Base-by-base conservation (phyloP, 1,140 invertebrate species). In the Leptonema lineaticorne region DNA sequence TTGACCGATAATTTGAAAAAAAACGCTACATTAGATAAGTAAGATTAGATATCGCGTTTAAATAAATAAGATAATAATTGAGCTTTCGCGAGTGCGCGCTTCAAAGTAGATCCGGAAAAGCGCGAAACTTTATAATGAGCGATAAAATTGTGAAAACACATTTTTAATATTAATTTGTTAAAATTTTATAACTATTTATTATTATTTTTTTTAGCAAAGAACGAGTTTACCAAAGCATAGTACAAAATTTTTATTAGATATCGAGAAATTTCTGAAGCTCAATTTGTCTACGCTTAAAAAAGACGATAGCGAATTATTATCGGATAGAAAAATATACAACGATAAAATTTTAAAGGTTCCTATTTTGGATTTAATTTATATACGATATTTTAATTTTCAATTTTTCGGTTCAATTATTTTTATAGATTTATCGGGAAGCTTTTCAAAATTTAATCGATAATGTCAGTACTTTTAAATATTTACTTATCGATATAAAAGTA, bases 371-470 rank as follows among this genome's bases (percentile, higher is more conserved):
- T 5, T 48, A 63, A 45, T 45, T 26, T 45, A 2, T 46, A 8
- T 46, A 45, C 28, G 20, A 14, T 45, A 26, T 26, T 2, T 27
- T 29, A 0, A 18, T 50, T 26, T 50, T 18, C 29, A 37, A 26
- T 29, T 41, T 28, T 46, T 28, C 6, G 9, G 1, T 26, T 53
- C 5, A 26, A 26, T 26, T 24, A 22, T 50, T 33, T 62, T 37
- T 72, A 14, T 64, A 81, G 80, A 75, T 82, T 71, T 81, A 78
- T 68, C 74, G 70, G 60, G 75, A 79, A 53, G 78, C 77, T 28
- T 79, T 81, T 63, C 69, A 71, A 27, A 65, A 68, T 29, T 71
- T 82, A 58, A 77, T 81, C 48, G 62, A 74, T 18, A 75, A 72
- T 29, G 72, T 77, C 22, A 63, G 75, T 18, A 80, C 80, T 14